Conservation (phyloP, 2,888 invertebrate species). For the Venustoraphidia nigricollis region DNA sequence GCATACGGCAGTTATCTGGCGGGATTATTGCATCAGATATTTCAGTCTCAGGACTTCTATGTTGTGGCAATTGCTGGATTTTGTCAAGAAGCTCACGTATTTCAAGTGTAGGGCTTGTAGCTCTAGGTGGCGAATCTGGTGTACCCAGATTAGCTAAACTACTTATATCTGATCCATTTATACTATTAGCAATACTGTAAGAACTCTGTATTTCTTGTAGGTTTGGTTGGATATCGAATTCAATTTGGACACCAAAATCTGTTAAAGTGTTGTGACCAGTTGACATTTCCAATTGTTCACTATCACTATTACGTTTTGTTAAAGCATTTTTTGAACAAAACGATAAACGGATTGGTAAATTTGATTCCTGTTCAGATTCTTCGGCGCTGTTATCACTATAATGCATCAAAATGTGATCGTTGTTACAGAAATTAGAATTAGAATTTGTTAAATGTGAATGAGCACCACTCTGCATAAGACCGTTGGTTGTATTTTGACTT, state of each 20-base stretch:
- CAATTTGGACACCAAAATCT: conserved; percentile 2
- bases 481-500: no score
- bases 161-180: conserved; percentile 47
- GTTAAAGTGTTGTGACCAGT: neutral
- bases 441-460: no score
- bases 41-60: conserved; percentile 18
- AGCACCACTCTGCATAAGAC: no score
- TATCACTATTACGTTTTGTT: no score
- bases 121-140: conserved; percentile 60
- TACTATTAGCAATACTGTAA: conserved; percentile 26
- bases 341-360: no score
- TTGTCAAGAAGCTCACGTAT: conserved; percentile 57
- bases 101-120: conserved; percentile 68
- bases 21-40: neutral
- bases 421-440: no score
- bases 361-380: no score
- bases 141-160: conserved; percentile 50
- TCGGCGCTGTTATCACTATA: no score
- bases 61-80: conserved; percentile 49
- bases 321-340: no score
- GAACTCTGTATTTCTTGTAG: conserved; percentile 18
- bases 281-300: neutral
- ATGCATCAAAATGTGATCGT: no score
- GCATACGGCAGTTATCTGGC: conserved; percentile 2
- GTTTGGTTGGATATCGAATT: conserved; percentile 9